phyloP scores from a whole-genome alignment of 2,797 vertebrate species.

The Taeniopygia guttata region DNA sequence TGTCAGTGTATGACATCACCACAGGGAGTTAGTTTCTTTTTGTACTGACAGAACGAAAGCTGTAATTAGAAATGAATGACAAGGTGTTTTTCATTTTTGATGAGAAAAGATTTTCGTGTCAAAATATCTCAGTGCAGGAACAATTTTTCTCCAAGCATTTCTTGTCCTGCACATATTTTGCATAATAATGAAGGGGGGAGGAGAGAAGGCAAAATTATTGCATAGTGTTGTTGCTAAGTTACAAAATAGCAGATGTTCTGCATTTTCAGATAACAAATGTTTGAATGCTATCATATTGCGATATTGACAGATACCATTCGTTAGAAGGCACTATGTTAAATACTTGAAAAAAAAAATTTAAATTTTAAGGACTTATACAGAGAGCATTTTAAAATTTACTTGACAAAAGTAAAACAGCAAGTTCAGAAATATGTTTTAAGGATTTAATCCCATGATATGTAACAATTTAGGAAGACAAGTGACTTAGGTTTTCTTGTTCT shows the following conservation, averaged over 20 bases:
- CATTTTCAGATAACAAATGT: conserved; percentile 37
- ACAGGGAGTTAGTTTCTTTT: conserved; percentile 21
- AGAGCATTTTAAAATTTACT: conserved; percentile 14
- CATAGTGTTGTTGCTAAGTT: conserved; percentile 64
- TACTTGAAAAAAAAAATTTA: not conserved
- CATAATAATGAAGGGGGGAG: conserved; percentile 43
- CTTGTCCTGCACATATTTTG: conserved; percentile 59
- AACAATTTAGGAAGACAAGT: not conserved
- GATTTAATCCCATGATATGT: conserved; percentile 1
- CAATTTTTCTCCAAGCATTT: conserved; percentile 59
- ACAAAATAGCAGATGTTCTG: conserved; percentile 49
- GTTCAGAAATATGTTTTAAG: conserved; percentile 23
- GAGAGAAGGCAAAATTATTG: not conserved
- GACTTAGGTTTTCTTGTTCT: not conserved
- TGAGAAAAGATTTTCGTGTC: conserved; percentile 64
- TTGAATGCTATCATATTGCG: conserved; percentile 52
- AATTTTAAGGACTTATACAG: not conserved
- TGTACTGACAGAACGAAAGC: conserved; percentile 24
- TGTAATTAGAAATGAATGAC: conserved; percentile 72
- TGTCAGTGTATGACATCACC: conserved; percentile 45
- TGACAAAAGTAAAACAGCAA: not conserved
- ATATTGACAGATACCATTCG: conserved; percentile 11
- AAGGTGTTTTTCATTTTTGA: conserved; percentile 69
- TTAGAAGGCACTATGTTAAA: not conserved
- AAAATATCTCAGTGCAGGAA: conserved; percentile 69